These are phyloP conservation scores for Physella acuta DNA, from an alignment of 1,140 invertebrate species.

Conservation along the genomic window DNA sequence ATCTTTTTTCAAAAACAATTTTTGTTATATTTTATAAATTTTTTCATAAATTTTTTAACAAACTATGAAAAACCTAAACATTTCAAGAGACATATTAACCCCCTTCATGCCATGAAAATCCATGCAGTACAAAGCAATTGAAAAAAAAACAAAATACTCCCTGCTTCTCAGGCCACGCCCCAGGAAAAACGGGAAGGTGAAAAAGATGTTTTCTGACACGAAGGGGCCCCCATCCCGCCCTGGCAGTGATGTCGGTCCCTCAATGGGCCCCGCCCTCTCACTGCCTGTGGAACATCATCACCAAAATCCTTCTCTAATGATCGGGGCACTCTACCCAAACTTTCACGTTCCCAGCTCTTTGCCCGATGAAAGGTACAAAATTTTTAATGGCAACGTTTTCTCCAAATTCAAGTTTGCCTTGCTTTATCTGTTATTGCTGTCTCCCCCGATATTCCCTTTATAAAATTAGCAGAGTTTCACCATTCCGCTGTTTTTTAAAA, in stretches of 20 bases:
- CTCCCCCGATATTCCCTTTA: neutral
- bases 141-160: neutral
- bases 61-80: too few species aligned
- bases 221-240: constrained; percentile 12
- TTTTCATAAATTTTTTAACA: too few species aligned
- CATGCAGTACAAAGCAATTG: too few species aligned
- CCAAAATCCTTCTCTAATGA: constrained; percentile 14
- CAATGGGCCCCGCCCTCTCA: constrained; percentile 10
- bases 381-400: constrained; percentile 18
- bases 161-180: constrained; percentile 23
- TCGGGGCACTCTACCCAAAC: constrained; percentile 25
- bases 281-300: constrained; percentile 18
- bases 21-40: too few species aligned
- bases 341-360: constrained; percentile 10
- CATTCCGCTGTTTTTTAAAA: neutral
- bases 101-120: too few species aligned
- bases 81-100: too few species aligned
- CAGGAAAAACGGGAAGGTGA: constrained; percentile 26
- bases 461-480: neutral
- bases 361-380: constrained; percentile 21
- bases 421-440: constrained; percentile 1
- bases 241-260: neutral
- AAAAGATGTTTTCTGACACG: constrained; percentile 23
- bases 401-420: constrained; percentile 10
- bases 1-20: too few species aligned